Evolutionary conservation across 2,888 invertebrate genomes (phyloP).

Genomic region (Cephus nigrinus): DNA sequence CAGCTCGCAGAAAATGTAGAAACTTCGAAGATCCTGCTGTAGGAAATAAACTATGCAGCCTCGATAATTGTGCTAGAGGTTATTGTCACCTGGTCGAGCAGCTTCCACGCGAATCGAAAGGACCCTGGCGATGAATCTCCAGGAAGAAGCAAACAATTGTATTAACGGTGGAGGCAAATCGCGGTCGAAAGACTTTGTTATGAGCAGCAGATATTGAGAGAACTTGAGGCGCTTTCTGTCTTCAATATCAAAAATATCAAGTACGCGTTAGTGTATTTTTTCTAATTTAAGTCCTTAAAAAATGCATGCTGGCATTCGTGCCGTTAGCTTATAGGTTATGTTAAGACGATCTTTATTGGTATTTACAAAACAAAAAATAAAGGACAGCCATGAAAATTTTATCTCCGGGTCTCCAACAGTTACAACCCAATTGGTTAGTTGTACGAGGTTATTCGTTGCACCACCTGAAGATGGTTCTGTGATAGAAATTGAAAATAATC

Average conservation of each 20-base stretch:
- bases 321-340: conserved; percentile 32
- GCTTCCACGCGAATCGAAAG: not conserved
- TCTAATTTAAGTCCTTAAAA: not conserved
- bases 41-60: not conserved
- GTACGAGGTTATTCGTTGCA: not conserved
- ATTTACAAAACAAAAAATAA: conserved; percentile 42
- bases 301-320: not conserved
- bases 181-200: not conserved
- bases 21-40: not conserved
- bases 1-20: not conserved
- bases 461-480: not conserved
- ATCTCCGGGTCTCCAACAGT: not conserved
- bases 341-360: conserved; percentile 33
- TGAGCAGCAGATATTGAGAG: not conserved
- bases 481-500: too few relatives aligned
- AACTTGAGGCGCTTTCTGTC: not conserved
- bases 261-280: not conserved
- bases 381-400: not conserved
- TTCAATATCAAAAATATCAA: conserved; percentile 1
- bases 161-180: not conserved
- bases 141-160: not conserved
- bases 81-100: not conserved
- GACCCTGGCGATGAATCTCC: not conserved
- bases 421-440: not conserved
- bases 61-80: not conserved